These are phyloP conservation scores for Petroica traversi DNA, from an alignment of 2,113 vertebrate species.

Conservation along the genomic window DNA sequence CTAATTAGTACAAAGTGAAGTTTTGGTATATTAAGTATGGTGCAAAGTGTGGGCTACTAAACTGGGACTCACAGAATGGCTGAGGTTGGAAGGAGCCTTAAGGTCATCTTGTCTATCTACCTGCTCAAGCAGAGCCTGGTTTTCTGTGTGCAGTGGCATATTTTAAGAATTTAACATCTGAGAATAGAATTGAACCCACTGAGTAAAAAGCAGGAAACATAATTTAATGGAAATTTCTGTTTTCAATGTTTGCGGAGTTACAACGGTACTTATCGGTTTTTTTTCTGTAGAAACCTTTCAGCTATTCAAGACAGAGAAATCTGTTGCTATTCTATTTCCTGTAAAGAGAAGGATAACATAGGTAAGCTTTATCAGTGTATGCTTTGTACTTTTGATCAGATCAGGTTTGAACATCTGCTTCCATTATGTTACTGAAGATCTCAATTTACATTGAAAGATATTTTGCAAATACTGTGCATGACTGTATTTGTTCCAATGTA, in stretches of 20 bases:
- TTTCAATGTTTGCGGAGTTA: not conserved
- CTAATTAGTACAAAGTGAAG: not conserved
- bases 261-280: not conserved
- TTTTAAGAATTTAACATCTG: not conserved
- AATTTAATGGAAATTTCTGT: not conserved
- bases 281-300: conserved; percentile 77
- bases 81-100: not conserved
- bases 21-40: not conserved
- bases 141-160: not conserved
- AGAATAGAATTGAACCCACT: not conserved
- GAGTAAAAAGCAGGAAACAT: not conserved
- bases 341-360: conserved; percentile 87
- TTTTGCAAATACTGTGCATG: not conserved
- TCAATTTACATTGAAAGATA: not conserved
- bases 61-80: not conserved
- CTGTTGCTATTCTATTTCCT: conserved; percentile 86
- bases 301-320: conserved; percentile 86
- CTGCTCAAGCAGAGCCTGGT: not conserved
- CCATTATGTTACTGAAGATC: not conserved
- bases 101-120: not conserved
- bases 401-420: not conserved
- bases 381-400: not conserved
- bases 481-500: not conserved
- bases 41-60: not conserved
- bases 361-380: conserved; percentile 60